Evolutionary conservation across 2,113 vertebrate species (phyloP), one percentile per base, ranked within the genome.

Genomic region (Danio rerio): DNA sequence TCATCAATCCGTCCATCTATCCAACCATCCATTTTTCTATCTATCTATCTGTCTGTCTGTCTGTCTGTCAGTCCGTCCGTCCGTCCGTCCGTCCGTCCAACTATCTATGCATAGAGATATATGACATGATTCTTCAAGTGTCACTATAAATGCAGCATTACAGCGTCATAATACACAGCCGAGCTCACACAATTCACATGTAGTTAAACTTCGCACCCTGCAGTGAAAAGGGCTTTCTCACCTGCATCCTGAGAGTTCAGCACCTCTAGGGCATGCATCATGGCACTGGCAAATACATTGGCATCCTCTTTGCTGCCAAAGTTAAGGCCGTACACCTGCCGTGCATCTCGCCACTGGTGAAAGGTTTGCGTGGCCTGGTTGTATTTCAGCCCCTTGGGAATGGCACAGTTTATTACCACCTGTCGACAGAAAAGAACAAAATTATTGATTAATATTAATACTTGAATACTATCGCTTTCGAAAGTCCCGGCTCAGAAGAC

Each of bases 381-480:
- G 91, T 99, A 99, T 90, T 99, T 99, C 91, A 99, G 93, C 86
- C 98, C 98, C 93, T 99, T 99, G 7, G 98, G 98, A 95, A 99
- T 99, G 96, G 97, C 96, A 95, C 97, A 99, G 89, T 99, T 99
- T 91, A 99, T 99, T 90, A 99, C 98, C 92, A 99, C 98, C 98
- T 99, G 86, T 5, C 78, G 40, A 81, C 18, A 78, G 12, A 55
- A 63, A 18, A 21, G 66, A 52, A 63, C 7, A 31, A n/a, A n/a
- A 69, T 77, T 15, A 52, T 55, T 5, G 5, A 40, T 21, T 47
- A 5, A 18, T n/a, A 18, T 18, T 16, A 47, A 47, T 45, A 16
- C 63, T 18, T 18, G 16, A 42, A 16, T 16, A 55, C 5, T 13
- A 40, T 16, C 16, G 15, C 15, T 21, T 71, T 53, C 31, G 20